Conservation (phyloP, 2,888 invertebrate species). For the Stenodema calcarata region DNA sequence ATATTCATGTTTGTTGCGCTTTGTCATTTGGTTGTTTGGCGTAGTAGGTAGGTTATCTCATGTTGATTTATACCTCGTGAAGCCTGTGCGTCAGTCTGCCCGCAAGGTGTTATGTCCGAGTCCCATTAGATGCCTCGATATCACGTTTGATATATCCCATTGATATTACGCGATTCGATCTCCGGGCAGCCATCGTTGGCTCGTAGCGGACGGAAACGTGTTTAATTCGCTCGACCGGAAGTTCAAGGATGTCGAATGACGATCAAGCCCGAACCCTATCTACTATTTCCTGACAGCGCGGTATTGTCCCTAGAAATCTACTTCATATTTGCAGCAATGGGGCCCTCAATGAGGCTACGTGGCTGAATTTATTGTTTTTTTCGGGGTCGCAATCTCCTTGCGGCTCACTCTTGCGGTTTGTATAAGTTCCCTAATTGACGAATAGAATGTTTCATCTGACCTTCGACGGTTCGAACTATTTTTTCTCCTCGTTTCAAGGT, state of each 20-base stretch:
- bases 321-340: not conserved
- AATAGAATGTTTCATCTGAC: not conserved
- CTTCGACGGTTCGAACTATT: not conserved
- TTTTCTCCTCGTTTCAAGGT: not conserved
- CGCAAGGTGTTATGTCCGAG: too few relatives aligned
- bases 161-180: too few relatives aligned
- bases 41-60: too few relatives aligned
- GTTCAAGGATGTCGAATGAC: not conserved
- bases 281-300: not conserved
- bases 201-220: not conserved
- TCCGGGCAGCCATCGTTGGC: not conserved
- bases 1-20: too few relatives aligned
- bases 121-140: too few relatives aligned
- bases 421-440: not conserved
- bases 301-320: not conserved
- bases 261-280: not conserved
- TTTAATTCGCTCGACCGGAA: not conserved
- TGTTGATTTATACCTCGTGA: too few relatives aligned
- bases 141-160: too few relatives aligned
- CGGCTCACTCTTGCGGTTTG: not conserved
- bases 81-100: too few relatives aligned
- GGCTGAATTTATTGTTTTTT: not conserved
- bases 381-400: not conserved
- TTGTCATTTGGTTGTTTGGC: too few relatives aligned
- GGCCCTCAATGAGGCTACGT: not conserved